Evolutionary conservation across 2,888 invertebrate species (phyloP), one percentile per base, ranked within the genome.

Genomic region (Stenoptilia bipunctidactyla): DNA sequence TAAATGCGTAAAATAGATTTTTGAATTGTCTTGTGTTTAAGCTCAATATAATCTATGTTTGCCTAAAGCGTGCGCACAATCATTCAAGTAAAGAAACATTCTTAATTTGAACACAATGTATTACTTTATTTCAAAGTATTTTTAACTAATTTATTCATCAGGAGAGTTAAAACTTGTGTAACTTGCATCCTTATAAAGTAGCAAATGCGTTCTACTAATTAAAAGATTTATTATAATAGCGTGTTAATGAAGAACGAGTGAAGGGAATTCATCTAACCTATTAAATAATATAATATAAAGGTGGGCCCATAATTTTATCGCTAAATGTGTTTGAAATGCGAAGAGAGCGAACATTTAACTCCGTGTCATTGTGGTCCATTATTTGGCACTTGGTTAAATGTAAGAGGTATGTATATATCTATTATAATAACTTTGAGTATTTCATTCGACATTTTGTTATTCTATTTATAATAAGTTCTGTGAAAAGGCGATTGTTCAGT

Each of bases 291-390:
- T 25, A 35, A 36, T 15, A 20, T 39, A 36, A 40, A 34, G 43
- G 43, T 43, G 43, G 43, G 43, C 38, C 38, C 40, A 39, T 42
- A 42, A 34, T 40, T 43, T 40, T 15, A 43, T 33, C 20, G 27
- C 38, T 25, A 13, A 40, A 34, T 40, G 20, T 25, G 36, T 8
- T 14, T 25, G 15, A 25, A 35, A 38, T 36, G 36, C 43, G 37
- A 34, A 9, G 27, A 36, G 20, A 34, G 33, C 15, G 36, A 13
- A 34, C 15, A 30, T 15, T 27, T 8, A 35, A 3, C 13, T 39
- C 10, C 15, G 14, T 13, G 27, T 14, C 6, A 13, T 15, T 9
- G 10, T 36, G 15, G 27, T 25, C 25, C 37, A 30, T 30, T 30
- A 3, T 30, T 30, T 30, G 30, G 30, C 30, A 30, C 30, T 30